Percentiles rank a stretch among this genome's conserved stretches.
phyloP scores from a whole-genome alignment of 2,113 vertebrate species.

The Lagopus muta region DNA sequence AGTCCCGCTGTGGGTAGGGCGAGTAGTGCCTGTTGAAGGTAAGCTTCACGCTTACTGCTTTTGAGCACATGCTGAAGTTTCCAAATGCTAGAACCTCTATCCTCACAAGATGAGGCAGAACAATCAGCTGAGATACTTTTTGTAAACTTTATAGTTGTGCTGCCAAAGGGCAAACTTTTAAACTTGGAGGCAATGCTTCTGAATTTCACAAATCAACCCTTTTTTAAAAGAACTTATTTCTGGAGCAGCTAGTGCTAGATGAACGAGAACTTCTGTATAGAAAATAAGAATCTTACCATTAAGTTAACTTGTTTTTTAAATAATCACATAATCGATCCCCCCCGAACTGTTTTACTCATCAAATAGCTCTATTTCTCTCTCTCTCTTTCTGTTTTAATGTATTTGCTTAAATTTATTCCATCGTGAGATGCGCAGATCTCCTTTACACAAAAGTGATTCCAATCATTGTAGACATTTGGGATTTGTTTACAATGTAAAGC shows the following conservation, averaged over 20 bases:
- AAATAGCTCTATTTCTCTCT: conserved; percentile 32
- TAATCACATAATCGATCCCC: conserved; percentile 26
- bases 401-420: conserved; percentile 62
- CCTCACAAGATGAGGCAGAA: conserved; percentile 30
- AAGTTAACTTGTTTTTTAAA: conserved; percentile 60
- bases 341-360: conserved; percentile 25
- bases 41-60: conserved; percentile 13
- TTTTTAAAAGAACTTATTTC: background rate
- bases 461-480: conserved; percentile 71
- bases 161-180: conserved; percentile 23
- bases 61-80: conserved; percentile 16
- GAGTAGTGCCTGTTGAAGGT: conserved; percentile 56
- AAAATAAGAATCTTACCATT: conserved; percentile 50
- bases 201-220: background rate
- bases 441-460: conserved; percentile 59
- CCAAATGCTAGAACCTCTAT: conserved; percentile 42
- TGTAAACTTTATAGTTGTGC: background rate
- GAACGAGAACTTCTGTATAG: conserved; percentile 59
- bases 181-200: conserved; percentile 26
- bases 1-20: conserved; percentile 43
- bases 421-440: conserved; percentile 49
- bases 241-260: conserved; percentile 47
- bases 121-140: background rate
- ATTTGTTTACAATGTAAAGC: conserved; percentile 76
- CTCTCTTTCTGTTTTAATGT: conserved; percentile 24